These are phyloP conservation scores for Platycercus adscitus DNA, from an alignment of 2,113 vertebrate genomes.

Conservation along the genomic window DNA sequence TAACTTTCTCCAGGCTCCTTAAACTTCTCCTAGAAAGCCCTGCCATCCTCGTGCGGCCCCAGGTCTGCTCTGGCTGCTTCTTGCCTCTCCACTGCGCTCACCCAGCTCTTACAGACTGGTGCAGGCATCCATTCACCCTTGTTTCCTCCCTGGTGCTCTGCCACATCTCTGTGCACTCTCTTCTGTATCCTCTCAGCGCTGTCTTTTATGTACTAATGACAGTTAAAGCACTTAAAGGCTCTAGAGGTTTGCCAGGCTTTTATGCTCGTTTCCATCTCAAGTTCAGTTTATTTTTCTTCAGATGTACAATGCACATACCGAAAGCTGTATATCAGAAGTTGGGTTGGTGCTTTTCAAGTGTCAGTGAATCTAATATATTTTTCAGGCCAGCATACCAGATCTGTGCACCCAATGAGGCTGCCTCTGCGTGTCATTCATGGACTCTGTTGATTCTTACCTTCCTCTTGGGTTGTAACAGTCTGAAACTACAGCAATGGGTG, in stretches of 20 bases:
- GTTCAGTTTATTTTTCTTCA: background rate
- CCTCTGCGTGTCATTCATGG: background rate
- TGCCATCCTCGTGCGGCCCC: background rate
- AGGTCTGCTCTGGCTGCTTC: background rate
- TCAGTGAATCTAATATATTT: background rate
- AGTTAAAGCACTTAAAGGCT: background rate
- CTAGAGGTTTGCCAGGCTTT: background rate
- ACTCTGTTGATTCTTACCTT: background rate
- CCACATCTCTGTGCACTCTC: background rate
- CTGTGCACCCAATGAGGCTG: background rate
- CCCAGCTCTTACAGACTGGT: background rate
- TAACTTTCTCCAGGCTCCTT: background rate
- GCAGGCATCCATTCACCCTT: background rate
- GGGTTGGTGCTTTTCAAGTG: background rate
- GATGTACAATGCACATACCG: accelerated
- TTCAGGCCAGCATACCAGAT: background rate
- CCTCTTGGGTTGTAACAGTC: background rate
- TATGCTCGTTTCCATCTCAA: background rate
- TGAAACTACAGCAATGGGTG: background rate
- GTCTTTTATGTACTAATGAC: background rate
- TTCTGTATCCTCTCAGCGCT: accelerated
- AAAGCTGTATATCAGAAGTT: background rate
- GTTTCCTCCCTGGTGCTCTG: background rate
- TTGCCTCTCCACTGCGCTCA: background rate
- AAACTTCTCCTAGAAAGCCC: background rate